A percentile compares a stretch with the other conserved stretches of the same genome.
Evolutionary conservation across 2,888 invertebrate genomes (phyloP).

Genomic region (Formica aserva): DNA sequence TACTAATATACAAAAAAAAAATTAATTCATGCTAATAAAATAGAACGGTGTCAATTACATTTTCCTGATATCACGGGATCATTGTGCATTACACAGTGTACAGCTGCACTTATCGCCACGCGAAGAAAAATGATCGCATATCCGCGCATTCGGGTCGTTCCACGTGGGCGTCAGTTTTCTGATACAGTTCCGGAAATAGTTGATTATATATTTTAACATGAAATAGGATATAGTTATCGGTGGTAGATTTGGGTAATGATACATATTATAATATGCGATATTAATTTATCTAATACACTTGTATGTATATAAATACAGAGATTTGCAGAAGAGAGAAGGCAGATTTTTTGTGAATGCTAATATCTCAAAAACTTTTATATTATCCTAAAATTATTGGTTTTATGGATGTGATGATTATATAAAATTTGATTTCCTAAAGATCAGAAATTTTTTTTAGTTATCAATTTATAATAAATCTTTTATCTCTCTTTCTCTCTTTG

Average conservation of each 20-base stretch:
- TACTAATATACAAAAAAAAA: not conserved
- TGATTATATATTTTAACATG: conserved; percentile 12
- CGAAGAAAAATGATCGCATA: not conserved
- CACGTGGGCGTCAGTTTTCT: conserved; percentile 11
- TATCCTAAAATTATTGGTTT: not conserved
- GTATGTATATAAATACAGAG: not conserved
- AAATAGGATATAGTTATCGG: not conserved
- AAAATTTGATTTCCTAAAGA: not conserved
- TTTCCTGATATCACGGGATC: conserved; percentile 1
- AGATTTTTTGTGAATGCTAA: not conserved
- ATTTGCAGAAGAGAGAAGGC: not conserved
- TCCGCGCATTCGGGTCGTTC: not conserved
- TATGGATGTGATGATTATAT: not conserved
- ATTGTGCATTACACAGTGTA: not conserved
- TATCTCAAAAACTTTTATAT: not conserved
- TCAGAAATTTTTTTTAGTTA: not conserved
- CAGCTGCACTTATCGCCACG: conserved; percentile 13
- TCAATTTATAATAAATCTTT: not conserved
- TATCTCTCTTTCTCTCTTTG: not conserved
- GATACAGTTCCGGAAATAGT: conserved; percentile 21
- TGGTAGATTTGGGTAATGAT: not conserved
- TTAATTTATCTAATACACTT: conserved; percentile 5
- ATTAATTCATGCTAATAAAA: conserved; percentile 13
- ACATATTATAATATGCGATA: not conserved
- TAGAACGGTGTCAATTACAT: conserved; percentile 19